Evolutionary conservation across 92 coral and sea anemone species (phyloP).

Genomic region (Parazoanthus atlanticus): DNA sequence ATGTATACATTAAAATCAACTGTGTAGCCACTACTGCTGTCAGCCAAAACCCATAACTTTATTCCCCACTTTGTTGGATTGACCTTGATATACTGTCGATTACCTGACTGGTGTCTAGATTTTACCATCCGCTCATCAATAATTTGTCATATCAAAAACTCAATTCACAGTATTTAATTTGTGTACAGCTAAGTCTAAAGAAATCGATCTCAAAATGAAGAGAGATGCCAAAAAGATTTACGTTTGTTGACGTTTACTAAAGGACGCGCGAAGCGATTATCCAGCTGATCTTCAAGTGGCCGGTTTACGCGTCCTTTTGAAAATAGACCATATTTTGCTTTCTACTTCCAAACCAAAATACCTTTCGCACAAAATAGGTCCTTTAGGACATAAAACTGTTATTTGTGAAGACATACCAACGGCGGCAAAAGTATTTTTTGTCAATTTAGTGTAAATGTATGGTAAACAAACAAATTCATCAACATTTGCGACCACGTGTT

Average conservation of each 20-base stretch:
- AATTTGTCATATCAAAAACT: no score
- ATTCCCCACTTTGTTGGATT: no score
- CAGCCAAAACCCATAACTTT: no score
- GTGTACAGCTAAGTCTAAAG: background rate
- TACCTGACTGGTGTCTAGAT: no score
- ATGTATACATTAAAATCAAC: no score
- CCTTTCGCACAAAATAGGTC: background rate
- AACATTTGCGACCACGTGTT: conserved; percentile 5
- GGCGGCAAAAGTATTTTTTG: background rate
- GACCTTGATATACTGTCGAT: no score
- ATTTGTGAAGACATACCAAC: conserved; percentile 10
- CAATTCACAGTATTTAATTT: background rate
- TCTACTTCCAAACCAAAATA: background rate
- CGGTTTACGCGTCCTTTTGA: conserved; percentile 1
- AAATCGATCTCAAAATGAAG: background rate
- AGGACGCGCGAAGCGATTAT: conserved; percentile 7
- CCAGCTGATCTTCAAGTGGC: conserved; percentile 1
- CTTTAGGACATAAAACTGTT: background rate
- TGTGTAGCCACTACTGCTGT: no score
- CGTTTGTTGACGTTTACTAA: background rate
- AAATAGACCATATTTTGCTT: conserved; percentile 2
- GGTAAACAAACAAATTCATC: background rate
- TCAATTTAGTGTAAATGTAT: background rate
- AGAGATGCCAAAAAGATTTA: background rate
- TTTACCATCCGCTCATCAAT: no score